Evolutionary conservation across 2,113 vertebrate species (phyloP).

Genomic region (Ornithorhynchus anatinus): DNA sequence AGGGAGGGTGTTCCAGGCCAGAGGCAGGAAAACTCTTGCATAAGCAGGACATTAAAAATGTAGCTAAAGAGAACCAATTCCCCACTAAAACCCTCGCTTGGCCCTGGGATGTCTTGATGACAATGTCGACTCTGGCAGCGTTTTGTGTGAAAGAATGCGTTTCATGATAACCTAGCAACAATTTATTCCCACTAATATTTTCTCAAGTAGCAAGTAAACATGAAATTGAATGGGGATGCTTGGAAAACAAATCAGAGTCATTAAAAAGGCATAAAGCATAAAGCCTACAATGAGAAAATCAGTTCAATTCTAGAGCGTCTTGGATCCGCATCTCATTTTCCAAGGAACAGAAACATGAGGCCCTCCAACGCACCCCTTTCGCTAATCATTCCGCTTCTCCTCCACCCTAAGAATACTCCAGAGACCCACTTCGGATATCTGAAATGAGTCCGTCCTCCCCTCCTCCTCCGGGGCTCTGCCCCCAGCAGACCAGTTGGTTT

Average conservation of each 20-base stretch:
- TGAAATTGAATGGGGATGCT: slow-evolving; percentile 32
- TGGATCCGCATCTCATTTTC: slow-evolving; percentile 24
- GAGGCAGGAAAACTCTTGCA: too few relatives aligned
- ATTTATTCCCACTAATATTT: slow-evolving; percentile 42
- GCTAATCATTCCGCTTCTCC: neutral
- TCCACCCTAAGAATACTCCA: neutral
- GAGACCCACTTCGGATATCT: neutral
- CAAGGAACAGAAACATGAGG: slow-evolving; percentile 3
- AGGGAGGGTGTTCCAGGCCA: too few relatives aligned
- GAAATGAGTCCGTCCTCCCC: too few relatives aligned
- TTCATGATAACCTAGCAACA: slow-evolving; percentile 45
- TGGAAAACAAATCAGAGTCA: neutral
- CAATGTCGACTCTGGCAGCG: slow-evolving; percentile 6
- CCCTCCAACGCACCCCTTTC: neutral
- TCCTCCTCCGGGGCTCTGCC: too few relatives aligned
- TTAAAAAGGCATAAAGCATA: slow-evolving; percentile 38
- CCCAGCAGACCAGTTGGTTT: accelerated
- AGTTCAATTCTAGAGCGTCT: slow-evolving; percentile 5
- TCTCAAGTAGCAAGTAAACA: slow-evolving; percentile 12
- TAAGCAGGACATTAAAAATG: too few relatives aligned
- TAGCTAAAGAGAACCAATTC: too few relatives aligned
- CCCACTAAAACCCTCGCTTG: too few relatives aligned
- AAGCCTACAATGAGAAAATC: slow-evolving; percentile 8
- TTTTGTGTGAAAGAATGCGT: slow-evolving; percentile 25
- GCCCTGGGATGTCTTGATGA: too few relatives aligned